Evolutionary conservation across 2,797 vertebrate species (phyloP).

Genomic region (Chelon auratus): DNA sequence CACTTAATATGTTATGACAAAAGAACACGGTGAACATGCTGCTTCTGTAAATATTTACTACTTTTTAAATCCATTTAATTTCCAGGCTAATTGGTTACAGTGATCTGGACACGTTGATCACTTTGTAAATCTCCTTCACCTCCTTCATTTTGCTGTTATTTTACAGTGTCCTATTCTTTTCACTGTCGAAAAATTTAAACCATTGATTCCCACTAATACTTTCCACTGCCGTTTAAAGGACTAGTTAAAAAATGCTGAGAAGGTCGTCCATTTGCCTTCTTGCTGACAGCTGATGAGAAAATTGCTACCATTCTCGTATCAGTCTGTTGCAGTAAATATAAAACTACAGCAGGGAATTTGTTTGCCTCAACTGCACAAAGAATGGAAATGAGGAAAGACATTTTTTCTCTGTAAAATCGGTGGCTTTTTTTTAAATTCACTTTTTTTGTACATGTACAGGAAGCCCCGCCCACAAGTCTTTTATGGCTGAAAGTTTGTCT

Average conservation of each 20-base stretch:
- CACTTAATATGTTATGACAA: conserved; percentile 31
- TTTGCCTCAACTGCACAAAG: conserved; percentile 9
- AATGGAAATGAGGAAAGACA: neutral
- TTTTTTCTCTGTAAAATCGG: neutral
- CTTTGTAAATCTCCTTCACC: conserved; percentile 29
- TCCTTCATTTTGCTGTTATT: conserved; percentile 17
- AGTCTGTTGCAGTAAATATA: neutral
- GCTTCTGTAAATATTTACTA: conserved; percentile 73
- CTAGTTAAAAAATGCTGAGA: neutral
- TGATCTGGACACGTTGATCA: conserved; percentile 23
- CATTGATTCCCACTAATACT: neutral
- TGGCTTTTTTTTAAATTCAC: neutral
- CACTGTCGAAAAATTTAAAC: conserved; percentile 13
- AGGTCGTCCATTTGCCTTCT: conserved; percentile 5
- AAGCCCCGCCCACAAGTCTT: no score
- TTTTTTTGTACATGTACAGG: neutral
- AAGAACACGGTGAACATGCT: conserved; percentile 51
- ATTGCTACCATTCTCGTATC: neutral
- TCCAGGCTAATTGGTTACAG: conserved; percentile 23
- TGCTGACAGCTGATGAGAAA: neutral
- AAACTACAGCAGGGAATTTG: neutral
- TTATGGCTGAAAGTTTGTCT: no score
- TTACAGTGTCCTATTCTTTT: neutral
- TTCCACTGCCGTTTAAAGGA: conserved; percentile 9
- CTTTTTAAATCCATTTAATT: conserved; percentile 52